Evolutionary conservation across 1,140 invertebrate genomes (phyloP).

Genomic region (Panulirus ornatus): DNA sequence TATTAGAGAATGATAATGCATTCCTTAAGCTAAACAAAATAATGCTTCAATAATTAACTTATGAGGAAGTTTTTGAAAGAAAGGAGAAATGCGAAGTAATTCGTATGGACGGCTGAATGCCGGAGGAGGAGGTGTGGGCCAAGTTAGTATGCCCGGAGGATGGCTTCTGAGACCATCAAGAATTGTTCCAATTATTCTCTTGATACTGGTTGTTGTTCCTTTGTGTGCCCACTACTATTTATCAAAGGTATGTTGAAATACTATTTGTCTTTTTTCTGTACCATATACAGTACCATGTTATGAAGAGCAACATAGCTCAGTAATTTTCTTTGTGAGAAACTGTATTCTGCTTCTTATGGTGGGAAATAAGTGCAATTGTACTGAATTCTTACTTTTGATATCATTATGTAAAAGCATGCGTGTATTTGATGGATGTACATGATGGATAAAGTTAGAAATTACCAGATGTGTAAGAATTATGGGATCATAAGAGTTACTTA

Average conservation of each 20-base stretch:
- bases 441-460: too few species aligned
- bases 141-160: slow-evolving; percentile 16
- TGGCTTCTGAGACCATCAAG: slow-evolving; percentile 36
- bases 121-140: slow-evolving; percentile 15
- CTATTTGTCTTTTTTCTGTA: too few species aligned
- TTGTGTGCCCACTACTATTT: slow-evolving; percentile 52
- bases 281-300: too few species aligned
- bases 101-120: not conserved
- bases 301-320: too few species aligned
- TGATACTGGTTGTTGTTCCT: slow-evolving; percentile 39
- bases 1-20: not conserved
- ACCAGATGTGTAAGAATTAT: too few species aligned
- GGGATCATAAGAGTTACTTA: too few species aligned
- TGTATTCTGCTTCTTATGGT: too few species aligned
- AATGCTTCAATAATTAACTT: not conserved
- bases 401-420: too few species aligned
- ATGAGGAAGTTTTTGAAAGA: not conserved
- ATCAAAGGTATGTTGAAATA: slow-evolving; percentile 52
- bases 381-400: too few species aligned
- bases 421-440: too few species aligned
- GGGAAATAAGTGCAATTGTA: too few species aligned
- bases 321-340: too few species aligned
- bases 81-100: not conserved
- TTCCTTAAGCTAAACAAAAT: not conserved
- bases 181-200: slow-evolving; percentile 31